phyloP scores from a whole-genome alignment of 37 sponge, comb jelly and placozoan genomes.

The Theonella swinhoei region DNA sequence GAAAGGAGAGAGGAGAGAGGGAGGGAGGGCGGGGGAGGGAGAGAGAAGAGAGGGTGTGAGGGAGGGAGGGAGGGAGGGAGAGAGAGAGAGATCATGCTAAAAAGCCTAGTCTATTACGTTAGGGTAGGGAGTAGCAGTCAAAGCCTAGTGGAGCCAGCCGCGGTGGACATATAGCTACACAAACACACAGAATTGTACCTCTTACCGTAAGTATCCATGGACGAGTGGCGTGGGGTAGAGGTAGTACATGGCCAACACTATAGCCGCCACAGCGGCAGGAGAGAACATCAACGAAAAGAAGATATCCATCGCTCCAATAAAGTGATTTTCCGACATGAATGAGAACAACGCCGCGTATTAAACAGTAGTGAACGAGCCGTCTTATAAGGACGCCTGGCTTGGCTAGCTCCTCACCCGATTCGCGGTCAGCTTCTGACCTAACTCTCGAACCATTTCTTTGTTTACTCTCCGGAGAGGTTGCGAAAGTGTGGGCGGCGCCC shows the following conservation, averaged over 20 bases:
- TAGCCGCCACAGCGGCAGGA: conserved; percentile 38
- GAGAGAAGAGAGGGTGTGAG: neutral
- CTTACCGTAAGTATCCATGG: conserved; percentile 53
- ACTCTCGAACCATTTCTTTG: too few species aligned
- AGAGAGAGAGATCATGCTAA: neutral
- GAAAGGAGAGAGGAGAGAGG: neutral
- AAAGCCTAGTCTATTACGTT: too few species aligned
- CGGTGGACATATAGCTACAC: neutral
- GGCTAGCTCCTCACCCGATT: too few species aligned
- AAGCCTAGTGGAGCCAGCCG: neutral
- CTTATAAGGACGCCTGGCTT: too few species aligned
- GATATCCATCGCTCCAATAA: conserved; percentile 15
- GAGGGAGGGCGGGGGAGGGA: neutral
- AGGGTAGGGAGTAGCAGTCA: neutral
- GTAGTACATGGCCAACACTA: conserved; percentile 42
- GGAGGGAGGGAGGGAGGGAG: neutral
- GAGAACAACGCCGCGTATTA: too few species aligned
- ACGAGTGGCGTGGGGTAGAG: conserved; percentile 25
- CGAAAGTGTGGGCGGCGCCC: neutral
- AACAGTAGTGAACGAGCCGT: too few species aligned
- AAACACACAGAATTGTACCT: neutral
- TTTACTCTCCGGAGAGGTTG: neutral
- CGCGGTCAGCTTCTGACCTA: too few species aligned
- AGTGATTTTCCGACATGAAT: too few species aligned
- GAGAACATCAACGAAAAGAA: conserved; percentile 34